phyloP scores from a whole-genome alignment of 2,888 invertebrate genomes.

The Ectemnius cavifrons region DNA sequence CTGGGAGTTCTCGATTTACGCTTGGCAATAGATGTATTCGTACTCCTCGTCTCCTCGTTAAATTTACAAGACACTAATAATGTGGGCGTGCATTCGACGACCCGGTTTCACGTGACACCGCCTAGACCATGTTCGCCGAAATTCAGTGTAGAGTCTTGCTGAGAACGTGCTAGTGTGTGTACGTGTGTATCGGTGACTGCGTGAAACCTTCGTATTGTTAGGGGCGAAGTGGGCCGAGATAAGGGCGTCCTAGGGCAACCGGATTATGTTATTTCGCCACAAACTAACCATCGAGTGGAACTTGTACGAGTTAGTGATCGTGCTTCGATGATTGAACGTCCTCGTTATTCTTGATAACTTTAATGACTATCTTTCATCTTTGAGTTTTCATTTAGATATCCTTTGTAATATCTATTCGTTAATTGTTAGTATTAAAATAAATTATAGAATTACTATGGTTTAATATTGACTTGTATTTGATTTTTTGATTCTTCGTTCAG shows the following conservation, averaged over 20 bases:
- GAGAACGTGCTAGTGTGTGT: no score
- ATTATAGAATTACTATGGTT: no score
- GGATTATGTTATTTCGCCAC: slow-evolving; percentile 36
- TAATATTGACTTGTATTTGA: no score
- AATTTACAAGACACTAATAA: slow-evolving; percentile 44
- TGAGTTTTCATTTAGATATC: no score
- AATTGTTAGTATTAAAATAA: no score
- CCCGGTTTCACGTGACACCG: slow-evolving; percentile 4
- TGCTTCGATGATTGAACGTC: background rate
- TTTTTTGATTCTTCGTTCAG: no score
- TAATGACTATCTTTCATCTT: no score
- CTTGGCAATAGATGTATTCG: slow-evolving; percentile 17
- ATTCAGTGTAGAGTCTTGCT: slow-evolving; percentile 15
- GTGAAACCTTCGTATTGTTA: slow-evolving; percentile 25
- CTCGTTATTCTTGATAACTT: no score
- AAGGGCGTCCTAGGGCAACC: slow-evolving; percentile 31
- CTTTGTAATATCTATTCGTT: no score
- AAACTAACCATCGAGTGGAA: slow-evolving; percentile 36
- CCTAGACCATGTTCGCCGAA: slow-evolving; percentile 11
- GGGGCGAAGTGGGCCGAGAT: slow-evolving; percentile 37
- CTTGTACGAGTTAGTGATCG: slow-evolving; percentile 12
- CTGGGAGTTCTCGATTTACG: background rate
- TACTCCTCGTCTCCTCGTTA: slow-evolving; percentile 25
- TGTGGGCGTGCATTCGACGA: slow-evolving; percentile 16
- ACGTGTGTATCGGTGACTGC: slow-evolving; percentile 7